phyloP scores from a whole-genome alignment of 2,888 invertebrate species.

The Serripes groenlandicus region DNA sequence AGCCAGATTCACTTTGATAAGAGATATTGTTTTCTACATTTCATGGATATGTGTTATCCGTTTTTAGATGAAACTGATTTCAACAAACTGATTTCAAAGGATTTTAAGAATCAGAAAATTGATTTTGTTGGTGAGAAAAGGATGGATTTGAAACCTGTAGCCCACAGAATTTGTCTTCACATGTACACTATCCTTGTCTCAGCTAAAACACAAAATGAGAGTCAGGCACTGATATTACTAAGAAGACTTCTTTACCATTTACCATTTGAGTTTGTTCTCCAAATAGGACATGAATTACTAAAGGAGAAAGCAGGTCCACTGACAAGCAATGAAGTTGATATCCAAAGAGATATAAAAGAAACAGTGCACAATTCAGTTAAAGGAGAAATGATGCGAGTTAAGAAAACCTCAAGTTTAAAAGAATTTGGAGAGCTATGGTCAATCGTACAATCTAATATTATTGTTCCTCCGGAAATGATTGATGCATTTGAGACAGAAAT shows the following conservation, averaged over 20 bases:
- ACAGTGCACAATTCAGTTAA: neutral
- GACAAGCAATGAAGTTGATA: neutral
- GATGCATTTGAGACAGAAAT: too few species aligned
- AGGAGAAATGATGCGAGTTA: neutral
- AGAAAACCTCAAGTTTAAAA: neutral
- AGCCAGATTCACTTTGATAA: neutral
- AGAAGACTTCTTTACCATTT: neutral
- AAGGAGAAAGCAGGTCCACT: neutral
- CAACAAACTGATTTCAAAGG: neutral
- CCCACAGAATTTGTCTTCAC: neutral
- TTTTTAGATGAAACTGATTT: neutral
- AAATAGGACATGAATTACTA: neutral
- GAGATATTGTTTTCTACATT: neutral
- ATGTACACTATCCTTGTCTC: neutral
- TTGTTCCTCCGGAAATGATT: too few species aligned
- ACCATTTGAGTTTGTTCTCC: neutral
- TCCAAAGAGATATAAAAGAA: neutral
- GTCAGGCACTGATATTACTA: neutral
- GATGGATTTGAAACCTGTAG: neutral
- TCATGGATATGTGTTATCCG: slow-evolving; percentile 7
- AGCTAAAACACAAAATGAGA: neutral
- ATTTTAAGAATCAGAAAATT: neutral
- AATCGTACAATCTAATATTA: too few species aligned
- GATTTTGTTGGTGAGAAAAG: neutral
- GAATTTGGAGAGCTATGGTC: neutral